Conservation (phyloP, 1,140 invertebrate genomes). For the Zaprionus ornatus region DNA sequence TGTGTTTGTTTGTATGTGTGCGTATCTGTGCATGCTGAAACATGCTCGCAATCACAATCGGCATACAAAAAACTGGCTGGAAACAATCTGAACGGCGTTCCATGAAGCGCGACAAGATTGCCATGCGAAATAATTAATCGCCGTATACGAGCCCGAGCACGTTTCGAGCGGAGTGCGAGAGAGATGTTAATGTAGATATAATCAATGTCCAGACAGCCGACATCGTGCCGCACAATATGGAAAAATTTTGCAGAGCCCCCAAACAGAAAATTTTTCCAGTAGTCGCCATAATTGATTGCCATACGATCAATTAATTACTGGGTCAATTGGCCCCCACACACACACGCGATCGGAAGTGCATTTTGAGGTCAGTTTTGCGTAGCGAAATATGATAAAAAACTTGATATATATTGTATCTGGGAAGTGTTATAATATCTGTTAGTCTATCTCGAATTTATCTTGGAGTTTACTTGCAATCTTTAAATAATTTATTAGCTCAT, state of each 20-base stretch:
- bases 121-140: constrained; percentile 20
- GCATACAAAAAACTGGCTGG: constrained; percentile 4
- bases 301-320: constrained; percentile 1
- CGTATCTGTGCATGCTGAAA: neutral
- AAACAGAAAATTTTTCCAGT: constrained; percentile 9
- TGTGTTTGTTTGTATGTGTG: neutral
- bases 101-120: constrained; percentile 16
- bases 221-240: constrained; percentile 47
- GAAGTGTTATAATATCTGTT: neutral
- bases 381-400: neutral
- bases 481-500: constrained; percentile 12
- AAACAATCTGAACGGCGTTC: neutral
- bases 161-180: constrained; percentile 8
- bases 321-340: constrained; percentile 29
- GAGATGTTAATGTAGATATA: constrained; percentile 52
- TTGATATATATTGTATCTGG: neutral
- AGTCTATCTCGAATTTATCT: neutral
- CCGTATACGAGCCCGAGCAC: constrained; percentile 13
- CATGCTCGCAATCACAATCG: constrained; percentile 15
- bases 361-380: neutral
- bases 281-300: neutral
- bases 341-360: neutral
- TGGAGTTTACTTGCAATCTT: constrained; percentile 11
- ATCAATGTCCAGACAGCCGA: constrained; percentile 54
- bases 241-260: constrained; percentile 27